Conservation (phyloP, 2,113 vertebrate species). For the Gracilinanus agilis region DNA sequence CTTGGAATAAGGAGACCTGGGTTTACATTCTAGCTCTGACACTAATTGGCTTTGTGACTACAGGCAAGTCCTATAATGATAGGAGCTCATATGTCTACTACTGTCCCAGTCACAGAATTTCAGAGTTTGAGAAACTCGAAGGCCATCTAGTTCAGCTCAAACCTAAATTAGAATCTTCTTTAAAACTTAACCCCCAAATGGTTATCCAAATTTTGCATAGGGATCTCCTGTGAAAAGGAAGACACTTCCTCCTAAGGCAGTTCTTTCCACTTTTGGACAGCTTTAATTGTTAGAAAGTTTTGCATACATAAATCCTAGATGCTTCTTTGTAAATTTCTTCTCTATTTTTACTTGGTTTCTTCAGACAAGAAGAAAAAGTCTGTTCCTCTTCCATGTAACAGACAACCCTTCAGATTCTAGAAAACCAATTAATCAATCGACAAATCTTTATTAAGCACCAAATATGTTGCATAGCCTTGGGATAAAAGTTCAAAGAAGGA, state of each 20-base stretch:
- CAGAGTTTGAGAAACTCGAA: background rate
- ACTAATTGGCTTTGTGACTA: background rate
- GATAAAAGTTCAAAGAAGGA: background rate
- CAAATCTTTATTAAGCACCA: background rate
- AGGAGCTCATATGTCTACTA: background rate
- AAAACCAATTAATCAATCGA: background rate
- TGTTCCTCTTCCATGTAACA: background rate
- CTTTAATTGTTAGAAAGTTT: background rate
- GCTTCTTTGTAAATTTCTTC: background rate
- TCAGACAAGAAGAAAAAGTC: too few relatives aligned
- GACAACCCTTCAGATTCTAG: background rate
- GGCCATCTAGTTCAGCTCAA: background rate
- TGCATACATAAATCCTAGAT: background rate
- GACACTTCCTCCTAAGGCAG: background rate
- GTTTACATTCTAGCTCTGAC: background rate
- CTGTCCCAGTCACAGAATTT: background rate
- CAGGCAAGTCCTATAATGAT: background rate
- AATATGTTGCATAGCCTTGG: background rate
- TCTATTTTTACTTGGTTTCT: too few relatives aligned
- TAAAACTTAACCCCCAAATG: background rate
- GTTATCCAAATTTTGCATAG: background rate
- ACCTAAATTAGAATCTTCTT: background rate
- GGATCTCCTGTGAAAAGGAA: background rate
- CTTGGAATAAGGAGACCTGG: background rate
- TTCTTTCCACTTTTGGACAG: background rate